A percentile compares a stretch with the other conserved stretches of the same genome.
phyloP scores from a whole-genome alignment of 2,113 vertebrate genomes.

The Lepus europaeus region DNA sequence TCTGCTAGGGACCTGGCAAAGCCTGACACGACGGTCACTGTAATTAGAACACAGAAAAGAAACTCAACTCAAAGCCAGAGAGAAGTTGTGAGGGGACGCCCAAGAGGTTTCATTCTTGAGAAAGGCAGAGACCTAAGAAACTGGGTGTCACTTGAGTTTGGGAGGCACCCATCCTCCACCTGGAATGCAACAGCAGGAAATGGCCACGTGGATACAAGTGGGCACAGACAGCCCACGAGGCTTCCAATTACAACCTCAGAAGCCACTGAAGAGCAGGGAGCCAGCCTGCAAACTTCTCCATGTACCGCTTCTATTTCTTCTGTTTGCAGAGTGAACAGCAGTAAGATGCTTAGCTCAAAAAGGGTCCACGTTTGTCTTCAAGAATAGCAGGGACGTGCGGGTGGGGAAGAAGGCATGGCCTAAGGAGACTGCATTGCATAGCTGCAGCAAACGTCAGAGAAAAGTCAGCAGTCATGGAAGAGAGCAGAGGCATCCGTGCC shows the following conservation, averaged over 20 bases:
- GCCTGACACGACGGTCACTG: not conserved
- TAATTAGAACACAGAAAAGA: constrained; percentile 38
- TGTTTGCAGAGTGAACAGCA: constrained; percentile 28
- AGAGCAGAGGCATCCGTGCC: not conserved
- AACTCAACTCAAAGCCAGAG: not conserved
- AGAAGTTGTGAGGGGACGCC: not conserved
- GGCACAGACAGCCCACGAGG: not conserved
- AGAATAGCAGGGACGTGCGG: not conserved
- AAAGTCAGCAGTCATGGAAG: not conserved
- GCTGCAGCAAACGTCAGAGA: not conserved
- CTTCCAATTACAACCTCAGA: not conserved
- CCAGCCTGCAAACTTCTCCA: not conserved
- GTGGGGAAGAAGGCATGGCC: not conserved
- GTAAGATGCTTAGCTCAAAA: not conserved
- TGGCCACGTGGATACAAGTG: not conserved
- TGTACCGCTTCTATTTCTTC: constrained; percentile 25
- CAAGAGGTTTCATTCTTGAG: not conserved
- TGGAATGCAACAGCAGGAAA: not conserved
- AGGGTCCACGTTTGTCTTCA: not conserved
- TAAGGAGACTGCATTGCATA: not conserved
- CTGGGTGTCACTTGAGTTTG: not conserved
- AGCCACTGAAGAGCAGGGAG: not conserved
- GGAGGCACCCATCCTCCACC: not conserved
- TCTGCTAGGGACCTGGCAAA: not conserved
- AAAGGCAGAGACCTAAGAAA: constrained; percentile 23